Conservation (phyloP, 2,888 invertebrate species). For the Coenonympha arcania region DNA sequence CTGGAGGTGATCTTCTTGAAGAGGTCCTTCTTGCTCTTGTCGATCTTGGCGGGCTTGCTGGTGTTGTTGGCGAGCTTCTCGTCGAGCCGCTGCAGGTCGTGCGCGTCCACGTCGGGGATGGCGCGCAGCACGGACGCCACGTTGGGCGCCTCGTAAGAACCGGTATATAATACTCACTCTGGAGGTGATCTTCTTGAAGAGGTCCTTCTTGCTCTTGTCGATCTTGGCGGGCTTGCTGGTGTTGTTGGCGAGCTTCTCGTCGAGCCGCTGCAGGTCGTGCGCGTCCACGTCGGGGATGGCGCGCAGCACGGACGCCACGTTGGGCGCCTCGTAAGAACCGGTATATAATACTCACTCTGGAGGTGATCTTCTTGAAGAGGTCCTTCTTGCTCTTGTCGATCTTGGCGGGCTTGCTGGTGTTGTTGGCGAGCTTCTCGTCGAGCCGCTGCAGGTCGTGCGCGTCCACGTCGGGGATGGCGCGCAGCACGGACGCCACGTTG, state of each 20-base stretch:
- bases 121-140: constrained; percentile 81
- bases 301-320: constrained; percentile 79
- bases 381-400: constrained; percentile 93
- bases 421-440: constrained; percentile 85
- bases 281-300: constrained; percentile 88
- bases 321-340: constrained; percentile 30
- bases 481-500: constrained; percentile 78
- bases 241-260: constrained; percentile 83
- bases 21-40: constrained; percentile 91
- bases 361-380: constrained; percentile 90
- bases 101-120: constrained; percentile 86
- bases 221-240: constrained; percentile 81
- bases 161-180: constrained; percentile 69
- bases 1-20: constrained; percentile 91
- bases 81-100: constrained; percentile 87
- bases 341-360: constrained; percentile 72
- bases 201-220: constrained; percentile 91
- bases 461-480: constrained; percentile 88
- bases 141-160: constrained; percentile 41
- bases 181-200: constrained; percentile 90
- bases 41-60: constrained; percentile 82
- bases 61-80: constrained; percentile 81
- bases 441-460: constrained; percentile 85
- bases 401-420: constrained; percentile 79
- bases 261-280: constrained; percentile 86